Conservation (phyloP, 2,113 vertebrate genomes). For the Thermophis baileyi region DNA sequence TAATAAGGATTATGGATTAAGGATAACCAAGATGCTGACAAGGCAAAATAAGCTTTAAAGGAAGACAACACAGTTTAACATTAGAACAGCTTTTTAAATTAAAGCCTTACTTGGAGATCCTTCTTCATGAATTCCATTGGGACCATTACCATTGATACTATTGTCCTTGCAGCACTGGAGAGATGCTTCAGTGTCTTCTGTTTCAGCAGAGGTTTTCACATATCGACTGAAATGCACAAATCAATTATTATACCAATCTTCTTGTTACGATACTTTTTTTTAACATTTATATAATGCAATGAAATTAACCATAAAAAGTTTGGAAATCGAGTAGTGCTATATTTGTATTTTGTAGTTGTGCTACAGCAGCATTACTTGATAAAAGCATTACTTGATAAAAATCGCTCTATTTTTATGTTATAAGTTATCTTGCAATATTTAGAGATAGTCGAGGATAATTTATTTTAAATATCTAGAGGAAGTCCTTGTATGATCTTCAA, state of each 20-base stretch:
- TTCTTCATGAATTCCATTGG: constrained; percentile 92
- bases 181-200: constrained; percentile 81
- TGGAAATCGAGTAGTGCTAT: background rate
- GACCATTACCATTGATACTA: constrained; percentile 88
- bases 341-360: background rate
- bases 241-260: background rate
- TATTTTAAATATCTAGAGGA: background rate
- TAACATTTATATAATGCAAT: background rate
- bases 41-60: constrained; percentile 9
- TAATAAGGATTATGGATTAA: background rate
- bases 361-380: background rate
- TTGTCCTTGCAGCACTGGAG: constrained; percentile 82
- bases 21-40: background rate
- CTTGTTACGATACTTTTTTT: background rate
- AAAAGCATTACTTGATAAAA: background rate
- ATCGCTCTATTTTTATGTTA: background rate
- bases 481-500: background rate
- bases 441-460: background rate
- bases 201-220: constrained; percentile 76
- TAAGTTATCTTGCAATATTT: background rate
- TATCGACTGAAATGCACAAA: constrained; percentile 70
- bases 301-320: background rate
- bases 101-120: constrained; percentile 90
- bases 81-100: constrained; percentile 8
- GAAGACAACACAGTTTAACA: background rate